Evolutionary conservation across 2,888 invertebrate species (phyloP).

Genomic region (Sericinus montela): DNA sequence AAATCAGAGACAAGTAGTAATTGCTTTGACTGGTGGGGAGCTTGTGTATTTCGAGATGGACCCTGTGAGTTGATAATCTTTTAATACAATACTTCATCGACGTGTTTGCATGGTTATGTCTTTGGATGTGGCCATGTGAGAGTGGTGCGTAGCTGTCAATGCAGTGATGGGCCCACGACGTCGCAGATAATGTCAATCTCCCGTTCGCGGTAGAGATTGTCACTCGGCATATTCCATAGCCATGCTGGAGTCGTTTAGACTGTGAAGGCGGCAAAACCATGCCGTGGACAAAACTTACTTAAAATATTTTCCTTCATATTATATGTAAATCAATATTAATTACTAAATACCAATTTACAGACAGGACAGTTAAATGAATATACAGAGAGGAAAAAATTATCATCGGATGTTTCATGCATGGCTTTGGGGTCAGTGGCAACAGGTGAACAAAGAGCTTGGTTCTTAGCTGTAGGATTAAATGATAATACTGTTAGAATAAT

Average conservation of each 20-base stretch:
- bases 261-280: slow-evolving; percentile 83
- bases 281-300: slow-evolving; percentile 64
- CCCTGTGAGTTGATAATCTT: slow-evolving; percentile 83
- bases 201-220: slow-evolving; percentile 70
- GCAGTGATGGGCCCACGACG: slow-evolving; percentile 79
- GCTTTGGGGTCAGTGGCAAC: slow-evolving; percentile 96
- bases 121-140: slow-evolving; percentile 46
- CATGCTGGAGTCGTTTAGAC: slow-evolving; percentile 84
- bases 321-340: no score
- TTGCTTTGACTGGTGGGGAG: slow-evolving; percentile 98
- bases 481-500: slow-evolving; percentile 99
- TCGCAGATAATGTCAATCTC: slow-evolving; percentile 80
- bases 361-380: slow-evolving; percentile 99
- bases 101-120: slow-evolving; percentile 52
- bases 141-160: slow-evolving; percentile 75
- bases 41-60: slow-evolving; percentile 99
- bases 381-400: slow-evolving; percentile 97
- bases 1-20: slow-evolving; percentile 98
- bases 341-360: slow-evolving; percentile 76
- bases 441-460: slow-evolving; percentile 97
- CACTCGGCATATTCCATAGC: slow-evolving; percentile 87
- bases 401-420: slow-evolving; percentile 99
- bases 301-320: no score
- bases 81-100: slow-evolving; percentile 32
- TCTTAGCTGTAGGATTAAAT: slow-evolving; percentile 96